Base-by-base conservation (phyloP, 2,113 vertebrate genomes). In the Abramis brama region DNA sequence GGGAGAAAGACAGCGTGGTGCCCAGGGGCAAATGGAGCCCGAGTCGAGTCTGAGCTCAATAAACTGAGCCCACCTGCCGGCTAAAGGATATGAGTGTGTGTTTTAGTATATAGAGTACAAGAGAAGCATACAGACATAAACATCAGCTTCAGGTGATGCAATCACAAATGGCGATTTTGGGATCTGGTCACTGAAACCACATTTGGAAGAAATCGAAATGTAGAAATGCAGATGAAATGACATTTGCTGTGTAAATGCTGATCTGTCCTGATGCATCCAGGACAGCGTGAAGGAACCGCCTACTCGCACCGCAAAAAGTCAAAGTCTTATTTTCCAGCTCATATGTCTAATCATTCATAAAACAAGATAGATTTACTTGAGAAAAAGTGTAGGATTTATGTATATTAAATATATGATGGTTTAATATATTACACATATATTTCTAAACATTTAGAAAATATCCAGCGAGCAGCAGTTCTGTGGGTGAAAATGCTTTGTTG, bases 1-100 rank as follows among this genome's bases (percentile, higher is more conserved):
- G 2, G 36, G 6, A n/a, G 79, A 68, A 68, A 66, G 52, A 19
- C 73, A 55, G 70, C 62, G 1, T 70, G 78, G 43, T 82, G 64
- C 52, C 73, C 70, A 70, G 66, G 25, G 59, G 52, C 82, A 2
- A 39, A 74, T 59, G 30, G 5, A 39, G 36, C 5, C 43, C 30
- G 5, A 66, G 45, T 66, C 45, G 0, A 30, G 62, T n/a, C 30
- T 70, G 68, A 62, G 47, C 62, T 79, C 79, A 79, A 79, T 79
- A 85, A 86, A 79, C 73, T 21, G n/a, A 77, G 77, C 33, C 66
- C 70, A 52, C n/a, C 78, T 84, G 87, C 66, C 57, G 86, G 82
- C 62, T 64, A 59, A 88, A 50, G 87, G 76, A 86, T 90, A 90
- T 91, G 89, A 88, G 86, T 88, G 88, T 91, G 82, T 78, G 25